These are phyloP conservation scores for Amblyjoppa proteus DNA, from an alignment of 2,888 invertebrate species.

Conservation along the genomic window DNA sequence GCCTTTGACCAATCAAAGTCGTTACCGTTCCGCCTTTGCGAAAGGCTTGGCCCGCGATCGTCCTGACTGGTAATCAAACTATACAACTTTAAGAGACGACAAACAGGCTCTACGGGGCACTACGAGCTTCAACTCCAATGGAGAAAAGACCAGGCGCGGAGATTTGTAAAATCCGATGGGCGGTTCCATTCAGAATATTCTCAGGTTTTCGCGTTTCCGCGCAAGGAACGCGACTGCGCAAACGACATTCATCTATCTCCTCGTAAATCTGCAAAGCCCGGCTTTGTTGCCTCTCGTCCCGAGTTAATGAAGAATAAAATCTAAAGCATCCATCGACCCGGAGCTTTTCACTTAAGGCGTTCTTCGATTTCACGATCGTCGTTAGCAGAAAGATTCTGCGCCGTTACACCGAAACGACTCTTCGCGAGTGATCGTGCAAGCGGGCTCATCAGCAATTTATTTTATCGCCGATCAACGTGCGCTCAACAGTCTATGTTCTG, in stretches of 20 bases:
- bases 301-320: neutral
- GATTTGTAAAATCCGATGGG: neutral
- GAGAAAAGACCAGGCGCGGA: neutral
- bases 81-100: neutral
- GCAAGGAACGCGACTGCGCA: too few relatives aligned
- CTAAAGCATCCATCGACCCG: neutral
- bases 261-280: neutral
- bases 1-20: conserved; percentile 62
- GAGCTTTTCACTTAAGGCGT: neutral
- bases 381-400: neutral
- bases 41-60: conserved; percentile 13
- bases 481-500: neutral
- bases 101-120: neutral
- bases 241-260: too few relatives aligned
- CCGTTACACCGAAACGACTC: neutral
- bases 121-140: neutral
- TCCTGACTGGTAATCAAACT: conserved; percentile 4
- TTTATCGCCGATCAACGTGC: neutral
- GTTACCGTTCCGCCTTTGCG: conserved; percentile 13
- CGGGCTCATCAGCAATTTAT: neutral
- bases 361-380: neutral
- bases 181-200: neutral
- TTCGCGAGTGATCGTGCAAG: neutral
- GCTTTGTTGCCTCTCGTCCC: neutral
- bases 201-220: neutral